Base-by-base conservation (phyloP, 2,888 invertebrate species). In the Spialia ferax region DNA sequence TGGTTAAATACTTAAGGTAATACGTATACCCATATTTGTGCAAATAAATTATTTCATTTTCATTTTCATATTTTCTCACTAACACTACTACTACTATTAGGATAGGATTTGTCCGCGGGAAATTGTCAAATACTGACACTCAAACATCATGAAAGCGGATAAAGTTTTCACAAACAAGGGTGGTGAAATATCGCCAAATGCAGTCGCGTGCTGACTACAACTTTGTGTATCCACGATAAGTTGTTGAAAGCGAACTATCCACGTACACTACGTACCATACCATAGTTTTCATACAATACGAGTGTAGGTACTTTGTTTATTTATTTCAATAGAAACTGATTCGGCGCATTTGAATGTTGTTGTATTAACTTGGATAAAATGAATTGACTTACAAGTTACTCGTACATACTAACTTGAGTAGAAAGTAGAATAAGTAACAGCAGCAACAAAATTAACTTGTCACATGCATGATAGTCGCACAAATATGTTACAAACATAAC, bases 141-240 rank as follows among this genome's bases (percentile, higher is more conserved):
- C 84, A 84, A 52, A 76, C 75, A 69, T 78, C 80, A 82, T 83
- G 83, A 81, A 86, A 79, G 83, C 79, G 83, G 86, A 86, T 85
- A 88, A 87, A 89, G 85, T 88, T 88, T 87, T 86, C 85, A 83
- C 85, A 84, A 85, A 84, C 84, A 82, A 78, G 78, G 78, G 81
- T 77, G 79, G 74, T 75, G 74, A 78, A 78, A 79, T 89, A 87
- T 89, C 84, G 84, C 89, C 88, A 86, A 87, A 89, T 87, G 85
- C 89, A 88, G 89, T 79, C 88, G 80, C 79, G 78, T 78, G 78
- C 78, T 77, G 78, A 79, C 81, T 77, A 75, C 75, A 73, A 79
- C 80, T 75, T 48, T 65, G 68, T 45, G 60, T 29, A 60, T 11
- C 48, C 23, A 38, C 77, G 78, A 74, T 66, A 67, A 54, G 64